phyloP scores from a whole-genome alignment of 2,888 invertebrate species.

The Orgyia antiqua region DNA sequence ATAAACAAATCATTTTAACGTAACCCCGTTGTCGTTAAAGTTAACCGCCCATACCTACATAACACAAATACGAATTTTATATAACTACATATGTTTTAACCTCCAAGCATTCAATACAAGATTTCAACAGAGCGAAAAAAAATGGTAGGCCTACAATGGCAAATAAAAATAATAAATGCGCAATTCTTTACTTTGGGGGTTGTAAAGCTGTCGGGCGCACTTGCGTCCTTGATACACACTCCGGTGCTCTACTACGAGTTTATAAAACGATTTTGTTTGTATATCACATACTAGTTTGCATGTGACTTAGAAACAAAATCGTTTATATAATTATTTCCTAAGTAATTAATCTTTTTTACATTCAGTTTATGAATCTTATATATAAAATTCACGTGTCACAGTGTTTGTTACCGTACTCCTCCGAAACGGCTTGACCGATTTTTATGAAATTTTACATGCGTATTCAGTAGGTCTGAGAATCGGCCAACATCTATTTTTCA shows the following conservation, averaged over 20 bases:
- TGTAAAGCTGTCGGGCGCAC: slow-evolving; percentile 70
- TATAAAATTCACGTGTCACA: too few relatives aligned
- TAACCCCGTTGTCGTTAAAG: slow-evolving; percentile 4
- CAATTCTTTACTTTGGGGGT: slow-evolving; percentile 66
- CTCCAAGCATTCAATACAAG: slow-evolving; percentile 41
- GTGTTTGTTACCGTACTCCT: too few relatives aligned
- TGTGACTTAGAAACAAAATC: too few relatives aligned
- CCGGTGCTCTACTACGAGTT: slow-evolving; percentile 16
- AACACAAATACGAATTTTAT: slow-evolving; percentile 1
- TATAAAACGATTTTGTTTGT: too few relatives aligned
- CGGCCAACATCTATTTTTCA: too few relatives aligned
- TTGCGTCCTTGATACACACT: slow-evolving; percentile 49
- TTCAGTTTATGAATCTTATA: too few relatives aligned
- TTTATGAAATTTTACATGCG: too few relatives aligned
- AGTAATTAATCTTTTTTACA: too few relatives aligned
- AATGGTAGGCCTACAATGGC: slow-evolving; percentile 45
- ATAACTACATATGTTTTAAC: slow-evolving; percentile 6
- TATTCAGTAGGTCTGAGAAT: too few relatives aligned
- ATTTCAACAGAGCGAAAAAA: slow-evolving; percentile 51
- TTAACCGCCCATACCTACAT: slow-evolving; percentile 6
- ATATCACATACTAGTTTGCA: too few relatives aligned
- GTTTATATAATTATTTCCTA: too few relatives aligned
- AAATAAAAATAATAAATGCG: slow-evolving; percentile 75
- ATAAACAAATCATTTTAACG: slow-evolving; percentile 7
- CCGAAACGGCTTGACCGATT: too few relatives aligned